Evolutionary conservation across 2,113 vertebrate species (phyloP), one percentile per base, ranked within the genome.

Genomic region (Podarcis muralis): DNA sequence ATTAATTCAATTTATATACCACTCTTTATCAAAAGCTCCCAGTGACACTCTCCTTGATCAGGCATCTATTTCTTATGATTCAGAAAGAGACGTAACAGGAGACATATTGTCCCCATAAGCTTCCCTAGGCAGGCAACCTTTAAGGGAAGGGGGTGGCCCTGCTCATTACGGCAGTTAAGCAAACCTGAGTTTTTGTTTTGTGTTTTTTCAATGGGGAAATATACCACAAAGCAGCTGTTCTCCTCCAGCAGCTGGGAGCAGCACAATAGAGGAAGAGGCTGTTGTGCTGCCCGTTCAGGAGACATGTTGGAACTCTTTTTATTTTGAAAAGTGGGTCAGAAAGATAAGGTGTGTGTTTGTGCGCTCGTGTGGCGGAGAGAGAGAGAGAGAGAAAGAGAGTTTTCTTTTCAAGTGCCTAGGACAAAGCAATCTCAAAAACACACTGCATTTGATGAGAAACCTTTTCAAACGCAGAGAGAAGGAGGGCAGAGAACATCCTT

Each of bases 281-380:
- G 30, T 57, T 35, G 15, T 20, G 4, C 20, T 65, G 15, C 25
- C 12, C 40, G 22, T 85, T 76, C 84, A 40, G 32, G 9, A 66
- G 32, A 23, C 8, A 59, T 25, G 22, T 16, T 57, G 23, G 15
- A 65, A 15, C 5, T 40, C 25, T n/a, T 43, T 77, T 30, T 37
- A 12, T 66, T 77, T 78, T 8, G 22, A 40, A 76, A 85, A 85
- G 75, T 86, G 48, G 84, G 84, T 77, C 84, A 86, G 32, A 75
- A 9, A 43, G 6, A n/a, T 75, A 40, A 3, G 32, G 7, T 48
- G 35, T 1, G 27, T 43, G 4, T 40, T 18, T n/a, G 37, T 69
- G 81, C 6, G 62, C 32, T 16, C 15, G 16, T 71, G 18, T 13
- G 48, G 48, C 48, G 48, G 48, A 11, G 48, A 12, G 48, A 53